Evolutionary conservation across 1,140 invertebrate species (phyloP).

Genomic region (Xylocopa sonorina): DNA sequence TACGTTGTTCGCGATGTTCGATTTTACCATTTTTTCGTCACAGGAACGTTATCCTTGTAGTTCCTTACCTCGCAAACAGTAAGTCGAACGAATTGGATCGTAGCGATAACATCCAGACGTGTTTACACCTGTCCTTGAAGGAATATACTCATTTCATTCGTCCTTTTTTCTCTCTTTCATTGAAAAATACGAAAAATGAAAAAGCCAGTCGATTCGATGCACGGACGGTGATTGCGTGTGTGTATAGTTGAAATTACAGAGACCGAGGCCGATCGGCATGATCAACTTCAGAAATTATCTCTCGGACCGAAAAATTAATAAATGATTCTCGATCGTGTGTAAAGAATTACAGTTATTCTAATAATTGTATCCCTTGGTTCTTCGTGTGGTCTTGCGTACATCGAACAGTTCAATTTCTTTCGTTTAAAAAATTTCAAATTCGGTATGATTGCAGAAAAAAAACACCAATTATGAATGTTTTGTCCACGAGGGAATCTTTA

Average conservation of each 20-base stretch:
- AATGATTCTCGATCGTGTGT: slow-evolving; percentile 36
- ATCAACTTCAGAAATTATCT: slow-evolving; percentile 44
- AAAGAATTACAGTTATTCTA: slow-evolving; percentile 24
- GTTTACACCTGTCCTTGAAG: slow-evolving; percentile 41
- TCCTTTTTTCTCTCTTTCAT: neutral
- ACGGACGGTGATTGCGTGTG: slow-evolving; percentile 22
- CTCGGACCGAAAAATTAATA: slow-evolving; percentile 42
- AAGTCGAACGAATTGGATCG: slow-evolving; percentile 29
- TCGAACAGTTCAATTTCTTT: no score
- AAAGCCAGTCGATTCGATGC: slow-evolving; percentile 5
- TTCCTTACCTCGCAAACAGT: no score
- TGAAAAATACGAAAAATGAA: neutral
- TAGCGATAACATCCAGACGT: slow-evolving; percentile 46
- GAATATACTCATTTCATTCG: neutral
- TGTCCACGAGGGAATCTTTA: no score
- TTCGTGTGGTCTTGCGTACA: no score
- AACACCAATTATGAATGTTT: no score
- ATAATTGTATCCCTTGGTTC: slow-evolving; percentile 11
- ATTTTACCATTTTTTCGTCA: no score
- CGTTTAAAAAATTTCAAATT: neutral
- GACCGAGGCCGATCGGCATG: slow-evolving; percentile 2
- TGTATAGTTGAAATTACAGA: slow-evolving; percentile 46
- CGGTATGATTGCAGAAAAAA: no score
- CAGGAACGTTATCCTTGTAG: no score
- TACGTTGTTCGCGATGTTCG: neutral